phyloP scores from a whole-genome alignment of 30 jellyfish, hydroid and myxozoan genomes.

The Aurelia coerulea region DNA sequence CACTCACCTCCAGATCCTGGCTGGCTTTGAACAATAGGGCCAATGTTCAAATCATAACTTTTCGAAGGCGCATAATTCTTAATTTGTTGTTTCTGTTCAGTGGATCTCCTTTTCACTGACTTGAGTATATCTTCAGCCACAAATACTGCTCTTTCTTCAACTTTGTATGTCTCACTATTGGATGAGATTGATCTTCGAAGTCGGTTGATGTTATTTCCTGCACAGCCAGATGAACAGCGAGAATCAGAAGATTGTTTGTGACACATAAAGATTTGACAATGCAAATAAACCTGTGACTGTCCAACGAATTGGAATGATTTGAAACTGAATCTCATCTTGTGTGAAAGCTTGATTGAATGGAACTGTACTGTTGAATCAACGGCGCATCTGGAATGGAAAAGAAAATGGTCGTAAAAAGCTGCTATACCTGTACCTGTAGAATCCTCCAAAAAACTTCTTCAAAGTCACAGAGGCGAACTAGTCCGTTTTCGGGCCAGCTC shows the following conservation, averaged over 20 bases:
- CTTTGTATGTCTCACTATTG: background rate
- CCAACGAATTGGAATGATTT: slow-evolving; percentile 26
- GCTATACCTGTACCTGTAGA: too few species aligned
- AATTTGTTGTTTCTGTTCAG: background rate
- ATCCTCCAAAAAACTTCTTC: too few species aligned
- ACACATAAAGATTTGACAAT: slow-evolving; percentile 68
- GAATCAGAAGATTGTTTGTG: slow-evolving; percentile 62
- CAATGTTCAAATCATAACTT: slow-evolving; percentile 22
- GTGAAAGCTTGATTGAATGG: slow-evolving; percentile 10
- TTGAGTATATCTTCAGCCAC: background rate
- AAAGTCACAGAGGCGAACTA: too few species aligned
- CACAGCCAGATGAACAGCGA: slow-evolving; percentile 68
- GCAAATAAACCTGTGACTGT: slow-evolving; percentile 27
- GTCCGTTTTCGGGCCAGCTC: too few species aligned
- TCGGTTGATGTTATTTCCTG: slow-evolving; percentile 45
- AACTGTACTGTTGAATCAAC: slow-evolving; percentile 53
- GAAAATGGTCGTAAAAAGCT: too few species aligned
- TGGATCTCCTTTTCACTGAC: background rate
- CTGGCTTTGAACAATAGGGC: slow-evolving; percentile 7
- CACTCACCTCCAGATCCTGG: background rate
- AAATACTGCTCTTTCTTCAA: background rate
- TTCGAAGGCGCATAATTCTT: slow-evolving; percentile 40
- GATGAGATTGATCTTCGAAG: slow-evolving; percentile 28
- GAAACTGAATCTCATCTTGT: slow-evolving; percentile 58
- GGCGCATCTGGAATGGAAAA: slow-evolving; percentile 36